Base-by-base conservation (phyloP, 2,113 vertebrate genomes). In the Empidonax traillii region DNA sequence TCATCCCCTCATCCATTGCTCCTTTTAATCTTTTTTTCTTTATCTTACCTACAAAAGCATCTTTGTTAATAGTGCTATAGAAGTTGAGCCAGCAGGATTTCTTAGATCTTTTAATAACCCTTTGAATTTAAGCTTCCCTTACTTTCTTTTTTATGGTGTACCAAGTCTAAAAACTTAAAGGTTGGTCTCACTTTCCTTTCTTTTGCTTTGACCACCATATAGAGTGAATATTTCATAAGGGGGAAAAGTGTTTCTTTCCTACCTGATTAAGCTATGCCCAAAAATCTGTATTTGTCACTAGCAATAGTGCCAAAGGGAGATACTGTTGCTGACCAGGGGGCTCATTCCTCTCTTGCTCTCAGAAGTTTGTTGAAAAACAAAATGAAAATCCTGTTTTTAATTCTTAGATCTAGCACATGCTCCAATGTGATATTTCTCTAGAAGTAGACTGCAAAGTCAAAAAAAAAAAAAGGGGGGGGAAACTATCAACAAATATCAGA, bases 11-110 rank as follows among this genome's bases (percentile, higher is more conserved):
- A 5, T 87, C 92, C 79, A 39, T 47, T 92, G 31, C 47, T 91
- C 62, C 76, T 93, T 95, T 94, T 94, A 91, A 96, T 95, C 88
- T 81, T 35, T 78, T 89, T 90, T 91, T 21, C 49, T 69, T 82
- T 92, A 66, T 94, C 81, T 95, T 90, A 85, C 84, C 78, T 90
- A 90, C 89, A 96, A 90, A 95, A 89, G 66, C 55, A 67, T 94
- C 86, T 94, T 95, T 97, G 96, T 97, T 97, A 97, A 96, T 95
- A 97, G 95, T 88, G 61, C 73, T 93, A 97, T 49, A 91, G 90
- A 97, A 93, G 66, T 91, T 95, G 94, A 93, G 87, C 78, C 89
- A 96, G 92, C 94, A 80, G 85, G 95, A 83, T 95, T 96, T 95
- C 87, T 97, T 88, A 96, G 96, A 96, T 96, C 90, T 94, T 97